A percentile compares a stretch with the other conserved stretches of the same genome.
phyloP scores from a whole-genome alignment of 2,888 invertebrate species.

The Steinernema hermaphroditum region DNA sequence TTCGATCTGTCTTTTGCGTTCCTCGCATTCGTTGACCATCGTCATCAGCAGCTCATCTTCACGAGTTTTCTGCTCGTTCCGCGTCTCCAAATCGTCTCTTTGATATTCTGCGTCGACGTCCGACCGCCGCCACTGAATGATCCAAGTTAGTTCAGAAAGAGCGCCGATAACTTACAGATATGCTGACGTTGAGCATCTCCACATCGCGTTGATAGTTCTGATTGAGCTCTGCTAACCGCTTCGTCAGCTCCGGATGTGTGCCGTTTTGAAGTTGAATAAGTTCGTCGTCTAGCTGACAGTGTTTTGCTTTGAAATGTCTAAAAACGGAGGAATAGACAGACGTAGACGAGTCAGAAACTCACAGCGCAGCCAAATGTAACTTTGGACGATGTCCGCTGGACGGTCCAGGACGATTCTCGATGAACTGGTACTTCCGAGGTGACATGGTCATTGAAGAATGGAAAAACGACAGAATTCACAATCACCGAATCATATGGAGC shows the following conservation, averaged over 20 bases:
- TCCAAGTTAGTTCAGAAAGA: not conserved
- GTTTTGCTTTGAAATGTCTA: not conserved
- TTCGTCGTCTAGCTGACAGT: not conserved
- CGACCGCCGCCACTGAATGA: not conserved
- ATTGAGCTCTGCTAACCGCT: not conserved
- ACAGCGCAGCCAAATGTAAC: too few species aligned
- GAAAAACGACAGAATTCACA: too few species aligned
- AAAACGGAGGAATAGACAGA: not conserved
- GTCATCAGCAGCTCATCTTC: conserved; percentile 36
- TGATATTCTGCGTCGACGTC: not conserved
- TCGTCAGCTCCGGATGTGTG: not conserved
- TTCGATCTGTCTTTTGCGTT: conserved; percentile 36
- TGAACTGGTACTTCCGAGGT: too few species aligned
- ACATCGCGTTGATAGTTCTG: not conserved
- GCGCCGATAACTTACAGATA: not conserved
- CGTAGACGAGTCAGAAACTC: too few species aligned
- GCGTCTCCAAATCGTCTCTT: not conserved
- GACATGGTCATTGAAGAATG: too few species aligned
- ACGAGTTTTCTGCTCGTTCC: not conserved
- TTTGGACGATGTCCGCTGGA: too few species aligned
- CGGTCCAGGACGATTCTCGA: too few species aligned
- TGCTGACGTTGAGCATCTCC: not conserved
- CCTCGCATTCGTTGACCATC: conserved; percentile 37
- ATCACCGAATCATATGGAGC: too few species aligned
- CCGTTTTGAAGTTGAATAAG: not conserved